Evolutionary conservation across 2,113 vertebrate genomes (phyloP), one percentile per base, ranked within the genome.

Genomic region (Pyrgilauda ruficollis): DNA sequence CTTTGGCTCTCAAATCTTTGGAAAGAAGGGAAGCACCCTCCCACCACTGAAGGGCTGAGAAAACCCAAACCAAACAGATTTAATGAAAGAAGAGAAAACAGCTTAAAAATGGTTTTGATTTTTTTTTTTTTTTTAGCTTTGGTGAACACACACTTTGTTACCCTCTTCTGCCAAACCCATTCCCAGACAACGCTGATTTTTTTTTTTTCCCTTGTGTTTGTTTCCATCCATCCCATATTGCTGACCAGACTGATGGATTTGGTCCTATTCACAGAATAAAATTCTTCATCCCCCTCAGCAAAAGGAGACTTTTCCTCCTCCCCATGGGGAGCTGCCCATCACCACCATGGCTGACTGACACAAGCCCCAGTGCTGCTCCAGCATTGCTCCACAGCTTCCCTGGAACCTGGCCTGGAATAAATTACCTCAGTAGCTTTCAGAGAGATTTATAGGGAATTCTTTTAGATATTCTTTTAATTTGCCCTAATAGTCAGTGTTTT

Each of bases 231-330:
- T 39, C 69, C 31, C 59, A 2, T 14, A 16, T 28, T 23, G 50
- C 19, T 31, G 37, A 41, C 11, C 41, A 84, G 55, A 58, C 31
- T 18, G 72, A 89, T 44, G 35, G 50, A 59, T 75, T 96, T 89
- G 50, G 76, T 89, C 59, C 93, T 74, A 66, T 74, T 74, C 87
- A 91, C 55, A 81, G 84, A 86, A 90, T 66, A 74, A 90, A 86
- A 62, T 18, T 31, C 55, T 90, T 69, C 18, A 83, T 44, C 55
- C 13, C 67, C 31, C 41, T 56, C 7, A 3, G 30, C 59, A 31
- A 46, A 83, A 50, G 58, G 18, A 53, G 55, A 52, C 0, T 43
- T 63, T 44, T 1, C 13, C 31, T 39, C 37, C 16, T 62, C 17
- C 39, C 15, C 0, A 0, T 13, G 16, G 11, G 22, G 41, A 68